Evolutionary conservation across 2,888 invertebrate species (phyloP), one percentile per base, ranked within the genome.

Genomic region (Spisula solida): DNA sequence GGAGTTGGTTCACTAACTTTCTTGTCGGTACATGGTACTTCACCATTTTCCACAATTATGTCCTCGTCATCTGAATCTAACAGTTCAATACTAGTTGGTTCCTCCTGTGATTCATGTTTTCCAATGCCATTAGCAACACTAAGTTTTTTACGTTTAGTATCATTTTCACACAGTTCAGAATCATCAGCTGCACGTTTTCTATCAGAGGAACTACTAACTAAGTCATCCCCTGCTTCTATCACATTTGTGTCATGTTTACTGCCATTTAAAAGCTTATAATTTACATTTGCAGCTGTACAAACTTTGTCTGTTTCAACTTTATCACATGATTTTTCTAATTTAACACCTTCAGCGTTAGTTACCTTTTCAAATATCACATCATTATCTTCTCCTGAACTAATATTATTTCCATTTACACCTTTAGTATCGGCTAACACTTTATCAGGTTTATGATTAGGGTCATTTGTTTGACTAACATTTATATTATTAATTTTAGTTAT

Each of bases 91-190:
- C 86, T 91, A 48, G 93, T 92, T 47, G 93, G 93, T 25, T 92
- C 89, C 81, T 92, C 91, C 14, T 92, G 92, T n/a, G 90, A 87
- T 16, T 93, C 94, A 29, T 93, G 88, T 84, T 94, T 94, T 20
- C 94, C 93, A 29, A 94, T 94, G 29, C 94, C 51, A 29, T 79
- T 51, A 81, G 80, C 90, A 60, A 92, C 86, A 86, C 94, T 94
- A 55, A 94, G 82, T 70, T 93, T 88, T 66, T 94, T 93, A 34
- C 94, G 87, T 85, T 95, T 95, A 1, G 90, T 89, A 34, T 91
- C 88, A n/a, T 89, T 89, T 20, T 81, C 83, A 34, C 48, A 41
- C 8, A 66, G 51, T 47, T 90, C 88, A 34, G 82, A 81, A 34
- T 55, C 66, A 41, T 90, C 90, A 75, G 93, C 93, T 60, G 94